Evolutionary conservation across 2,888 invertebrate species (phyloP).

Genomic region (Caenorhabditis drosophilae): DNA sequence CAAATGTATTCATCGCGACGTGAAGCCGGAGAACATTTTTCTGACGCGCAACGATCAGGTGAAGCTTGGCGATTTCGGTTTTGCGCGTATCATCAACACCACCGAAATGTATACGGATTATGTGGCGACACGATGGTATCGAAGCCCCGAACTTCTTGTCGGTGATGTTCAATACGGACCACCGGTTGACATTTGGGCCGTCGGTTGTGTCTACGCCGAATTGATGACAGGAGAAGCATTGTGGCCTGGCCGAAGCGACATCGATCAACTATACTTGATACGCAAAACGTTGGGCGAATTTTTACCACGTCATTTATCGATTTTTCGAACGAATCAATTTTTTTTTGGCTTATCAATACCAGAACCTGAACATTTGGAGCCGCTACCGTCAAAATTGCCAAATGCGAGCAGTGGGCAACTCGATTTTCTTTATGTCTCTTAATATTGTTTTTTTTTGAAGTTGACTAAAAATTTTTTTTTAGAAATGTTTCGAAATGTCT

Average conservation of each 20-base stretch:
- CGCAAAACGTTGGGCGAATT: conserved; percentile 89
- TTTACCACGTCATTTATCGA: conserved; percentile 89
- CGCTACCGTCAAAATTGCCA: conserved; percentile 86
- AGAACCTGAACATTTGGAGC: conserved; percentile 82
- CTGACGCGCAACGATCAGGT: conserved; percentile 90
- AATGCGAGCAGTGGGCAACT: conserved; percentile 77
- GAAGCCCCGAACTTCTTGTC: conserved; percentile 83
- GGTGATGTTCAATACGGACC: conserved; percentile 83
- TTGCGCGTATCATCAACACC: conserved; percentile 91
- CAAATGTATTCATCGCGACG: conserved; percentile 79
- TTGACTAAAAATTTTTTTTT: conserved; percentile 11
- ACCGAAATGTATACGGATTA: conserved; percentile 99
- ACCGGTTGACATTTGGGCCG: conserved; percentile 95
- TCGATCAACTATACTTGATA: conserved; percentile 95
- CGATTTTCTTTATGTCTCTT: conserved; percentile 82
- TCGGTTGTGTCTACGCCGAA: conserved; percentile 77
- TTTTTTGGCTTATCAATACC: conserved; percentile 90
- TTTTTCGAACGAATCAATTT: conserved; percentile 93
- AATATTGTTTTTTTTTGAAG: not conserved
- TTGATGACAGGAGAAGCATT: conserved; percentile 78
- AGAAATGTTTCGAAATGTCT: conserved; percentile 95
- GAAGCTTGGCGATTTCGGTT: conserved; percentile 97
- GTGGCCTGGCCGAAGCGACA: conserved; percentile 98
- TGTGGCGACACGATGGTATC: conserved; percentile 97
- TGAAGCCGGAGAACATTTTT: conserved; percentile 97